These are phyloP conservation scores for Lottia gigantea DNA, from an alignment of 2,888 invertebrate species.

Conservation along the genomic window DNA sequence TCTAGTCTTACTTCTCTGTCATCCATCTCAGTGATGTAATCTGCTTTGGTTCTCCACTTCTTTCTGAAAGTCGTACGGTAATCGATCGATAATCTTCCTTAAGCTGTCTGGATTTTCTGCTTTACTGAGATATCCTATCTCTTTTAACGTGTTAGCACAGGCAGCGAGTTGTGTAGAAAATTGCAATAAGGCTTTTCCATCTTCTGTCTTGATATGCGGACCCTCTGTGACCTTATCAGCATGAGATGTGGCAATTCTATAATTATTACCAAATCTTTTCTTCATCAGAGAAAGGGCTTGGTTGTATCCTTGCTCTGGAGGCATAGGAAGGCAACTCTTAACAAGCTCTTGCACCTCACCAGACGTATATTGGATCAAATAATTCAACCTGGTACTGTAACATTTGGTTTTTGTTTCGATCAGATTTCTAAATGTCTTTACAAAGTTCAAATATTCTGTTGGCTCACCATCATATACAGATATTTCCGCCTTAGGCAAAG, in stretches of 20 bases:
- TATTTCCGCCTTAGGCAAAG: neutral
- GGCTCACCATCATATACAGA: neutral
- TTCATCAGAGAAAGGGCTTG: neutral
- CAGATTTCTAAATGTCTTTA: neutral
- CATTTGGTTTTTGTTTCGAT: neutral
- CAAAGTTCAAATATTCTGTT: neutral
- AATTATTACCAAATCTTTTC: neutral
- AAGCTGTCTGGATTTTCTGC: neutral
- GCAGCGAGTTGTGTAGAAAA: neutral
- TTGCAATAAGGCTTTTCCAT: neutral
- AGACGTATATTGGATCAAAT: neutral
- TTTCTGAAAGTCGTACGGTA: neutral
- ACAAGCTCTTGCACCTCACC: neutral
- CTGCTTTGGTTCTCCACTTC: neutral
- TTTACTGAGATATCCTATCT: neutral
- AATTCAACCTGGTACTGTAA: neutral
- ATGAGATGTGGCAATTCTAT: neutral
- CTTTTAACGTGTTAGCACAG: neutral
- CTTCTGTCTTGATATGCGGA: neutral
- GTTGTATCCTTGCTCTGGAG: neutral
- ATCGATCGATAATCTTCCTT: neutral
- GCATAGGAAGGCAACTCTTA: neutral
- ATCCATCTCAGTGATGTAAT: neutral
- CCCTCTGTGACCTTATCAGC: neutral
- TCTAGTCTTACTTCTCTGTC: neutral